Conservation (phyloP, 2,797 vertebrate species). For the Sebastes elongatus region DNA sequence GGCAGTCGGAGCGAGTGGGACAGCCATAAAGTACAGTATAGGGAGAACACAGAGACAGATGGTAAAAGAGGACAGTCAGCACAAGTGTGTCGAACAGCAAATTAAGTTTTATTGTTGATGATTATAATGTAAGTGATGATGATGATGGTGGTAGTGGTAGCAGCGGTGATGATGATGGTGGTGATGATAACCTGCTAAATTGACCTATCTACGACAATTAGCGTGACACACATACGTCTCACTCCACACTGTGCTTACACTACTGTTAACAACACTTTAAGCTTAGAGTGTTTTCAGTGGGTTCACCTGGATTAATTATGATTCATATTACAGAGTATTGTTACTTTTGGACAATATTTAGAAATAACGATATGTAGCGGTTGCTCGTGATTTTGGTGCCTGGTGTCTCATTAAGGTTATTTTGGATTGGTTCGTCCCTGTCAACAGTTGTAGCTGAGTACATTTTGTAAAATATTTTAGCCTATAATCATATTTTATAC, state of each 20-base stretch:
- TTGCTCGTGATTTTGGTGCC: not conserved
- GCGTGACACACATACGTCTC: constrained; percentile 13
- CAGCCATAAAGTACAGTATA: constrained; percentile 27
- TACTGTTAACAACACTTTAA: constrained; percentile 29
- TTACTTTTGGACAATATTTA: not conserved
- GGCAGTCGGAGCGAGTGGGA: constrained; percentile 10
- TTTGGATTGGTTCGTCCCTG: not conserved
- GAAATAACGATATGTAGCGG: not conserved
- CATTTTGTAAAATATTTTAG: not conserved
- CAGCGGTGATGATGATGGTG: constrained; percentile 24
- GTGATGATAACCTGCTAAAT: constrained; percentile 46
- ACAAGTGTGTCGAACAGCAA: constrained; percentile 40
- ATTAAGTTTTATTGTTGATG: constrained; percentile 46
- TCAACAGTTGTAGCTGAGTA: not conserved
- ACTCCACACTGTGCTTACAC: constrained; percentile 9
- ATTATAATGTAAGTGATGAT: constrained; percentile 34
- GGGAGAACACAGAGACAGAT: constrained; percentile 35
- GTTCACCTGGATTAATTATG: not conserved
- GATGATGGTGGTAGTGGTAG: constrained; percentile 7
- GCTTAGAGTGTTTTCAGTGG: constrained; percentile 12
- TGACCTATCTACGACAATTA: constrained; percentile 40
- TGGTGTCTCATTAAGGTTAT: not conserved
- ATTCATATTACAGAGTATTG: constrained; percentile 1
- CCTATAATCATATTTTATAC: not conserved
- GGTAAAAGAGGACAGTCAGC: constrained; percentile 37